Base-by-base conservation (phyloP, 2,797 vertebrate species). In the Eulemur mongoz region DNA sequence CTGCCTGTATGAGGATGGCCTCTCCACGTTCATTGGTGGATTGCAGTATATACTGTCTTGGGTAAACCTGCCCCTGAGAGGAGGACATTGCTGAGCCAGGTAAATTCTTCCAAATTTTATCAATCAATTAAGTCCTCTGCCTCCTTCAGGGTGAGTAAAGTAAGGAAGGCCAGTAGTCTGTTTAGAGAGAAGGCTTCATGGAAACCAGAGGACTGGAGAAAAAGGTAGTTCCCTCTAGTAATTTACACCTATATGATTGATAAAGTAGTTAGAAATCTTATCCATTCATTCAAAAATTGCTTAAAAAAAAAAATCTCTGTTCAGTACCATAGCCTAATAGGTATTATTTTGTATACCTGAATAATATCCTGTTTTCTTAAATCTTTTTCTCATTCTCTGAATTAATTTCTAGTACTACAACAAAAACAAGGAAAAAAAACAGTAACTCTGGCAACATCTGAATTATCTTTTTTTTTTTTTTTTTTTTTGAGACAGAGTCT, bases 401-500 rank as follows among this genome's bases (percentile, higher is more conserved):
- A 92, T 81, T 97, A 70, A 85, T 89, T 92, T 93, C 57, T 13
- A 89, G 32, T 35, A 69, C 5, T 69, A 57, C 54, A 96, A 65
- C 48, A 92, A 88, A 87, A 69, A 78, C 32, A 52, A 50, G 10
- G 38, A 63, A 57, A 67, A 75, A 87, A 78, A 32, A 63, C 54
- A 52, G 30, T 54, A 80, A 86, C 35, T 90, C 43, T 72, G 65
- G 94, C 50, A 83, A 52, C 15, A 52, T 88, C 80, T 59, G 65
- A 91, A 88, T 81, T 76, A 87, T 89, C 72, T 54, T 54, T 7
- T 54, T 54, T 54, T 54, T 50, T 50, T 50, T 48, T 38, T 38
- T 38, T 38, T 38, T 50, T 54, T 54, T 54, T 20, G 20, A 54
- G 52, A 54, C 20, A 54, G 52, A 54, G 20, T 54, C 52, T 54